phyloP scores from a whole-genome alignment of 2,888 invertebrate species.

The Beris chalybata region DNA sequence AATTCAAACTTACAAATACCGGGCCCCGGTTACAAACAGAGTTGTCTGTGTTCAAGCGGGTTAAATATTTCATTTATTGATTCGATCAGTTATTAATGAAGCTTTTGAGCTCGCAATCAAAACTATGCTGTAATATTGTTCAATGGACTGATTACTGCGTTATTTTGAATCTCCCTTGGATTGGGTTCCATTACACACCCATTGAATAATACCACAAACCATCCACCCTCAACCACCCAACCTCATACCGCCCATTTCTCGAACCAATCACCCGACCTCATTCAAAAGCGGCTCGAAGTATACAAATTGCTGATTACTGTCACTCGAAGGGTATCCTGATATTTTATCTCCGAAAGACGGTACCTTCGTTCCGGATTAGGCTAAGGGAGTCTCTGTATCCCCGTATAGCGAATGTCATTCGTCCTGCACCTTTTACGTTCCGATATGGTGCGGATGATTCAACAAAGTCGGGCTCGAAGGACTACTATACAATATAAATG shows the following conservation, averaged over 20 bases:
- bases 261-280: constrained; percentile 27
- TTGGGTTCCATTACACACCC: too few species aligned
- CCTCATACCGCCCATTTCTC: not conserved
- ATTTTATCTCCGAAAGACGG: constrained; percentile 11
- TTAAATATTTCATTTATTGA: too few species aligned
- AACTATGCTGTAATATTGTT: too few species aligned
- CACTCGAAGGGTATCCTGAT: constrained; percentile 25
- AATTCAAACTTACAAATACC: not conserved
- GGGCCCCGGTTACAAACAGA: too few species aligned
- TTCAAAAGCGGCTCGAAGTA: constrained; percentile 20
- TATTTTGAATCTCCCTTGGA: too few species aligned
- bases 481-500: too few species aligned
- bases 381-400: not conserved
- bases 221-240: too few species aligned
- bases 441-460: constrained; percentile 21
- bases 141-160: too few species aligned
- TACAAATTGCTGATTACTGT: constrained; percentile 33
- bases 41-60: too few species aligned
- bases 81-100: too few species aligned
- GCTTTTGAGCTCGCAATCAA: too few species aligned
- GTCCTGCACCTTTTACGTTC: not conserved
- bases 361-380: constrained; percentile 26
- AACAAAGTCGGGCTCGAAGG: constrained; percentile 1
- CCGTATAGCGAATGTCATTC: constrained; percentile 19
- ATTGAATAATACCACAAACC: too few species aligned